Base-by-base conservation (phyloP, 1,140 invertebrate genomes). In the Diprion similis region DNA sequence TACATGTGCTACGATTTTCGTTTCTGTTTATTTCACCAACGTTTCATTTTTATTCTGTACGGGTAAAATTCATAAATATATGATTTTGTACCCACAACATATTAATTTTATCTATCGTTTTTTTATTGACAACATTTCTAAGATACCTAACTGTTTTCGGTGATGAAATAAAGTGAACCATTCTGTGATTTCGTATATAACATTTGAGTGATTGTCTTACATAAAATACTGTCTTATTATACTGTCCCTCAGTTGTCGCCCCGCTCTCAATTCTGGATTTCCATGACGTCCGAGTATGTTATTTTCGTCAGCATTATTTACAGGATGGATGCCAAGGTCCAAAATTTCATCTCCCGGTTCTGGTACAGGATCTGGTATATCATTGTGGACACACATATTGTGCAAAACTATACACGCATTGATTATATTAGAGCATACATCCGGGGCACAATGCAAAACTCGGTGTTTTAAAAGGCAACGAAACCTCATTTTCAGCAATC, bases 341-440 rank as follows among this genome's bases (percentile, higher is more conserved):
- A 51, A 8, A 51, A 10, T 51, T 10, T 51, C 48, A 8, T 51
- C 48, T 51, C 15, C 48, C 8, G 48, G 48, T 51, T 51, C 48
- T 51, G 15, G 48, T 51, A 51, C 48, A 10, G 48, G 48, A 51
- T 51, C 48, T 8, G 48, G 48, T 15, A 51, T 10, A 51, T 51
- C 15, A 51, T 51, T 51, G 8, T 51, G 37, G 17, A 80, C 73
- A 47, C 79, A 73, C 18, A 80, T 76, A 51, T 80, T 79, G 51
- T 78, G 79, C 17, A 79, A 73, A 0, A 76, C 72, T 11, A 65
- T 68, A 76, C 76, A 80, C n/a, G 76, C 76, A 46, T 73, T 78
- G n/a, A 78, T 72, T 46, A 80, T 77, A 68, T 70, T 74, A 2
- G 64, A 47, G n/a, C 74, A 76, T 24, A 51, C 70, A 37, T 64